Base-by-base conservation (phyloP, 2,888 invertebrate species). In the Biston betularia region DNA sequence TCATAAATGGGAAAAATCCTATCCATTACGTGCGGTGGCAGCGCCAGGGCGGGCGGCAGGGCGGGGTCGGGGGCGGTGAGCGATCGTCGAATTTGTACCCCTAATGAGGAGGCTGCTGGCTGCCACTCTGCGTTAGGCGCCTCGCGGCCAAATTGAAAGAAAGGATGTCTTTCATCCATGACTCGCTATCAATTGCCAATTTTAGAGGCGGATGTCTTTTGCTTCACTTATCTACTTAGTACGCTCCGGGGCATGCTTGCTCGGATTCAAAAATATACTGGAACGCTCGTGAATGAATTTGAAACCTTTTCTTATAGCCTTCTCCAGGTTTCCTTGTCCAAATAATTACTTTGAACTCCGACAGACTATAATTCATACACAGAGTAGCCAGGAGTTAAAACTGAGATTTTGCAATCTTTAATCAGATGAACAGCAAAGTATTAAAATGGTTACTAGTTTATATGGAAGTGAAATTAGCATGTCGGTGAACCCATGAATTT, bases 11-110 rank as follows among this genome's bases (percentile, higher is more conserved):
- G 61, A 70, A 68, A 68, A 60, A 34, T 57, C 12, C 46, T 45
- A 60, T 64, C 60, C 9, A 59, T 63, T 58, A 49, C 48, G 14
- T 53, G 3, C 11, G 10, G 15, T 10, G 10, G 38, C 38, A 12
- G 24, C 24, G 42, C 9, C n/a, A 40, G 38, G 15, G 53, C 40
- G 42, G 44, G 54, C 40, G 42, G 53, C 8, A 12, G 24, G 42
- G 54, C 35, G 42, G 24, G 54, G 54, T 49, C 68, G n/a, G 38
- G 54, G 35, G 33, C 12, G 54, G 70, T 75, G 79, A 79, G 71
- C 66, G 76, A 80, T 81, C 72, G 64, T 65, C 59, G 63, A 77
- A 78, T 80, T 78, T 75, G 77, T 80, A 69, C 63, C 61, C 69
- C 68, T 81, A 80, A 81, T 79, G 80, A 77, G 74, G 48, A 69